Evolutionary conservation across 2,888 invertebrate genomes (phyloP), one percentile per base, ranked within the genome.

Genomic region (Lamproptera curius): DNA sequence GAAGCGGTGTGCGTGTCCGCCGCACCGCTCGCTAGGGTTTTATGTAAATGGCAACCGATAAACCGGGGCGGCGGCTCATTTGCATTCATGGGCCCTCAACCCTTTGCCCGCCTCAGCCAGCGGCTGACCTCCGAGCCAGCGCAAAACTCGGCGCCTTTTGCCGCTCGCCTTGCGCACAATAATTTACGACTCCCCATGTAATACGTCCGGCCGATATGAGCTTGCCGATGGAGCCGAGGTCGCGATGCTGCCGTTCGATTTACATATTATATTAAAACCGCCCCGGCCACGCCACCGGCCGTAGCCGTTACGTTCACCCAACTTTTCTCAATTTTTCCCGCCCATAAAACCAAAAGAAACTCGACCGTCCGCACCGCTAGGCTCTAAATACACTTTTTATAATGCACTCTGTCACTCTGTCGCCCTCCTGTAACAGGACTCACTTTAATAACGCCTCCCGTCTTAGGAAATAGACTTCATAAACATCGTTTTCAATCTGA

Each of bases 251-350:
- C 73, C 80, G 75, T 82, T 80, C 79, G 80, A 87, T 87, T 86
- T 86, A 80, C 87, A 87, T 87, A 85, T 86, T 87, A 87, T 87
- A 87, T 87, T 87, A 87, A 87, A 87, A 65, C 77, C 75, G 62
- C 70, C 80, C 71, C 65, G 72, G 62, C 70, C 80, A 71, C 65
- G 72, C 80, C 75, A 79, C 81, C 84, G 85, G 80, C 85, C 84
- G 85, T 85, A 84, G 84, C 82, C n/a, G n/a, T n/a, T n/a, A n/a
- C n/a, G n/a, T n/a, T 81, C 75, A 77, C 31, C 73, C 70, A 86
- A 86, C 87, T 87, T 87, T 87, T 85, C 85, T 76, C 82, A 86
- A 87, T 86, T 86, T 86, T 86, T 87, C n/a, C 84, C 83, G 76
- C 75, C 79, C 83, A 86, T 87, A 86, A 86, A 87, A 78, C 79